Evolutionary conservation across 2,888 invertebrate genomes (phyloP).

Genomic region (Herminia tarsipennalis): DNA sequence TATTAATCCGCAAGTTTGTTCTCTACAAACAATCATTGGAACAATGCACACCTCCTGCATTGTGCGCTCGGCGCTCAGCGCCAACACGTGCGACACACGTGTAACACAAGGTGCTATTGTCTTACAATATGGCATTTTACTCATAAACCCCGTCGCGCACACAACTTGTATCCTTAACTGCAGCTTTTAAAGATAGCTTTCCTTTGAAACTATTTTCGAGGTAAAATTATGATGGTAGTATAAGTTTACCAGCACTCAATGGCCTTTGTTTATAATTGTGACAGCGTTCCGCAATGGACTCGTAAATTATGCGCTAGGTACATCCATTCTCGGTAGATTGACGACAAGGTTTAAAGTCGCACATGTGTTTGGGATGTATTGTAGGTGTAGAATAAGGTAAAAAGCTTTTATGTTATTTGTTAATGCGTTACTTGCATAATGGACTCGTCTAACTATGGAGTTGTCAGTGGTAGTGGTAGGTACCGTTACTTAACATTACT

Average conservation of each 20-base stretch:
- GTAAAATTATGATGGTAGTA: slow-evolving; percentile 50
- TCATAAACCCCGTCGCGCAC: background rate
- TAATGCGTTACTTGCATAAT: background rate
- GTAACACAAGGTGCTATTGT: slow-evolving; percentile 64
- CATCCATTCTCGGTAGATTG: slow-evolving; percentile 6
- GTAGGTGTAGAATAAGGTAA: background rate
- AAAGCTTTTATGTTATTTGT: background rate
- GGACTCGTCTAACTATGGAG: too few relatives aligned
- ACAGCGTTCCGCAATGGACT: slow-evolving; percentile 13
- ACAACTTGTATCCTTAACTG: slow-evolving; percentile 19
- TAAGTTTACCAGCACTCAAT: slow-evolving; percentile 51
- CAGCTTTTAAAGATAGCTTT: slow-evolving; percentile 1
- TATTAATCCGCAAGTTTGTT: slow-evolving; percentile 11
- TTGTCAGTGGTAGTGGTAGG: too few relatives aligned
- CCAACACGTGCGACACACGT: slow-evolving; percentile 66
- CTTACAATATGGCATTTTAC: slow-evolving; percentile 35
- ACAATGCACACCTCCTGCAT: slow-evolving; percentile 48
- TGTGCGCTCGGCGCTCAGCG: slow-evolving; percentile 22
- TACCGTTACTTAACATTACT: too few relatives aligned
- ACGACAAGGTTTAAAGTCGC: slow-evolving; percentile 5
- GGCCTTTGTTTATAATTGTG: slow-evolving; percentile 35
- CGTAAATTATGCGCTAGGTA: slow-evolving; percentile 15
- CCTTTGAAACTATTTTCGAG: background rate
- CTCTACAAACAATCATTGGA: slow-evolving; percentile 22
- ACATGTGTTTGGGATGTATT: slow-evolving; percentile 7